These are phyloP conservation scores for Leptobrachium ailaonicum DNA, from an alignment of 2,113 vertebrate species.

Conservation along the genomic window DNA sequence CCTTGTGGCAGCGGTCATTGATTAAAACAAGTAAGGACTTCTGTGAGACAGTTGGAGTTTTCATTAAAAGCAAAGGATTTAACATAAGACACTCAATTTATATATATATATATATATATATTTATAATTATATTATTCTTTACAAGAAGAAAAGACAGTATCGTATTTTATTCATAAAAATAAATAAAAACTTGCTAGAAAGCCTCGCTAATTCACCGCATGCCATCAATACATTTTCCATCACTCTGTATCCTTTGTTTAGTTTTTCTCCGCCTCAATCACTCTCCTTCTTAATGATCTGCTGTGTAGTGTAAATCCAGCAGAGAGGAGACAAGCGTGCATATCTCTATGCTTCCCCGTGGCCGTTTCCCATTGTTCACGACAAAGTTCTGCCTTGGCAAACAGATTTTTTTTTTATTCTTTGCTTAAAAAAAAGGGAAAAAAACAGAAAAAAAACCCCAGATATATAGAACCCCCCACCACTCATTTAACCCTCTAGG, in stretches of 20 bases:
- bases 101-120: constrained; percentile 45
- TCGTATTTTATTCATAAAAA: constrained; percentile 9
- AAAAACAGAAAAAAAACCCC: constrained; percentile 2
- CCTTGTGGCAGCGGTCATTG: constrained; percentile 78
- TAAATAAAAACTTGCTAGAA: background rate
- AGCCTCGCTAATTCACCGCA: constrained; percentile 24
- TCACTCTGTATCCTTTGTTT: constrained; percentile 41
- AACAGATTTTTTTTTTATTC: constrained; percentile 48
- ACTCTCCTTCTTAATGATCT: constrained; percentile 50
- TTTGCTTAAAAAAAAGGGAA: constrained; percentile 51
- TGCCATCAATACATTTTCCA: constrained; percentile 5
- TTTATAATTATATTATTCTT: constrained; percentile 50
- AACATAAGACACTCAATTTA: constrained; percentile 72
- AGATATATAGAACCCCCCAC: too few species aligned
- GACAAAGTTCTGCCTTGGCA: constrained; percentile 51
- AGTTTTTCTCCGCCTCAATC: constrained; percentile 34
- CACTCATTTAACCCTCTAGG: constrained; percentile 45
- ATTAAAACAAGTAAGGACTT: constrained; percentile 82
- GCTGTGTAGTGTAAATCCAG: constrained; percentile 42
- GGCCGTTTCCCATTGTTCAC: constrained; percentile 41
- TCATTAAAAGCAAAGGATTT: constrained; percentile 75
- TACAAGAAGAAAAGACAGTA: constrained; percentile 49
- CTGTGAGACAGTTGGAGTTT: constrained; percentile 78
- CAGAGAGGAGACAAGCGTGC: constrained; percentile 35
- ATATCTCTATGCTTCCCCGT: constrained; percentile 49